Evolutionary conservation across 2,888 invertebrate species (phyloP).

Genomic region (Sycophila texana): DNA sequence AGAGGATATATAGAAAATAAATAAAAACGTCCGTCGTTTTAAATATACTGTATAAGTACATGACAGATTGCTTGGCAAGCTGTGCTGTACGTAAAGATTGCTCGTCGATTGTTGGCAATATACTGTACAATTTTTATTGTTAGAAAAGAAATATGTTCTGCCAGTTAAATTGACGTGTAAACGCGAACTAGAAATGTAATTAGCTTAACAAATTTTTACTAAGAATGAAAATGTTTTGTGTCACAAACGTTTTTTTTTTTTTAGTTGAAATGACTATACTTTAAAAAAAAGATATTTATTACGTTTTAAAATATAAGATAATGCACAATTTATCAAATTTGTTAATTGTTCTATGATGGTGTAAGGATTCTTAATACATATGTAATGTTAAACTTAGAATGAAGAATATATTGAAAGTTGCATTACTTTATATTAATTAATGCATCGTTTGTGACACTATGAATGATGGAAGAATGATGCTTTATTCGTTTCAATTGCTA

Average conservation of each 20-base stretch:
- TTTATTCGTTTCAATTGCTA: conserved; percentile 44
- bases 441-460: conserved; percentile 42
- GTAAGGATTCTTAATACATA: conserved; percentile 36
- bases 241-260: conserved; percentile 48
- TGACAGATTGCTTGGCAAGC: conserved; percentile 22
- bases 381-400: conserved; percentile 43
- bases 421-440: conserved; percentile 41
- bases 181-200: conserved; percentile 33
- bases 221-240: conserved; percentile 44
- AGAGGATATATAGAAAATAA: conserved; percentile 24
- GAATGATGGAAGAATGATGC: conserved; percentile 51
- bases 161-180: conserved; percentile 36
- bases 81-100: conserved; percentile 23
- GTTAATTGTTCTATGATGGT: conserved; percentile 45
- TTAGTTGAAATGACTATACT: conserved; percentile 35
- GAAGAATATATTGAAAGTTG: conserved; percentile 51
- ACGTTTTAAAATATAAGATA: conserved; percentile 31
- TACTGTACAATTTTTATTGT: conserved; percentile 50
- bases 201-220: conserved; percentile 49
- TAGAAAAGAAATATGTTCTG: conserved; percentile 24
- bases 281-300: conserved; percentile 29
- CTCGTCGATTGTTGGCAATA: conserved; percentile 46
- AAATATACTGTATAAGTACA: conserved; percentile 25
- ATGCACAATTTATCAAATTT: conserved; percentile 55
- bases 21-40: conserved; percentile 45